Evolutionary conservation across 2,113 vertebrate genomes (phyloP).

Genomic region (Epinephelus fuscoguttatus): DNA sequence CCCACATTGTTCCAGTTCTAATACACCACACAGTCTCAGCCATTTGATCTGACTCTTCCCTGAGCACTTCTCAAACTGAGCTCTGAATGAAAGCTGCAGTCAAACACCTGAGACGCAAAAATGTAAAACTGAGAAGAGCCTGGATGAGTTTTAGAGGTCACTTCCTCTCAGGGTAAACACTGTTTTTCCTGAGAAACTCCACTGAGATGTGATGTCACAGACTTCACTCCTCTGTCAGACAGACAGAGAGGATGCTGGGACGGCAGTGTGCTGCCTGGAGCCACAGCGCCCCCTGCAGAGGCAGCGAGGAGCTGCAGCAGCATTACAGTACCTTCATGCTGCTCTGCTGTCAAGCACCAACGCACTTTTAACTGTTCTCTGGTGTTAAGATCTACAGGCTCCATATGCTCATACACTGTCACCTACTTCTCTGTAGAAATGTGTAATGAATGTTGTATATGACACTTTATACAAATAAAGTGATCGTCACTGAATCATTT

Average conservation of each 20-base stretch:
- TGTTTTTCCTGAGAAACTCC: background rate
- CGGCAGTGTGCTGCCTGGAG: conserved; percentile 7
- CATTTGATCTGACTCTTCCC: background rate
- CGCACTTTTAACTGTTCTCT: background rate
- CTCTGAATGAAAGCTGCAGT: background rate
- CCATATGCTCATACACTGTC: background rate
- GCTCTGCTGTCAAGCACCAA: background rate
- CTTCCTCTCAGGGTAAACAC: conserved; percentile 20
- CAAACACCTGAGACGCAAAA: background rate
- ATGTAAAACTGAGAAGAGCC: background rate
- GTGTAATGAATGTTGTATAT: too few species aligned
- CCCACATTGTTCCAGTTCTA: background rate
- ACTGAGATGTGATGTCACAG: conserved; percentile 8
- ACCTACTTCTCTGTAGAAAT: background rate
- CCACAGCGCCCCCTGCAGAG: conserved; percentile 58
- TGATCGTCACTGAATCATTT: too few species aligned
- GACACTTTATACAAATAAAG: too few species aligned
- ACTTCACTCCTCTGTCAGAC: background rate
- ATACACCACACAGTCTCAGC: background rate
- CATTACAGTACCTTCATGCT: background rate
- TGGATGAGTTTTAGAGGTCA: conserved; percentile 8
- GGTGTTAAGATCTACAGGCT: background rate
- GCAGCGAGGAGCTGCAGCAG: background rate
- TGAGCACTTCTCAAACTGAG: background rate
- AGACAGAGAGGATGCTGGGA: conserved; percentile 18